A percentile compares a stretch with the other conserved stretches of the same genome.
Conservation (phyloP, 2,797 vertebrate species). For the Eremophila alpestris region DNA sequence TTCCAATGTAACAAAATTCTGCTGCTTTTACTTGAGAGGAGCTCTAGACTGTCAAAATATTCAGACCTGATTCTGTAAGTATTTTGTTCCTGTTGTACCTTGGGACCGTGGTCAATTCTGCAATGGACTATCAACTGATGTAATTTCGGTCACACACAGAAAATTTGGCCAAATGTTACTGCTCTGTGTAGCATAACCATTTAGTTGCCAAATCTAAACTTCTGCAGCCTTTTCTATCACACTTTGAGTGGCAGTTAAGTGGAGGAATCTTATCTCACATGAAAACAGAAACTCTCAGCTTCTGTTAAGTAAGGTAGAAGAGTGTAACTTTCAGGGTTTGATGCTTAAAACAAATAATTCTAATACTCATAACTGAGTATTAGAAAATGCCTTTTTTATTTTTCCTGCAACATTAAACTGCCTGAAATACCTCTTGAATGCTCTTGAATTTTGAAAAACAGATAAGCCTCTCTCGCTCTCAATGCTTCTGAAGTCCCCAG, state of each 20-base stretch:
- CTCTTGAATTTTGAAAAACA: background rate
- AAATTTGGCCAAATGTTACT: background rate
- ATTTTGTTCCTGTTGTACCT: background rate
- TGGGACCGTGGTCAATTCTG: fast-evolving
- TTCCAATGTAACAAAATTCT: background rate
- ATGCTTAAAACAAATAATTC: too few species aligned
- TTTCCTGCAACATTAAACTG: background rate
- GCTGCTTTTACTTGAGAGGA: background rate
- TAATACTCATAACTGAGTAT: background rate
- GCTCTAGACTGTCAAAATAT: background rate
- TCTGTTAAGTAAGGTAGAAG: background rate
- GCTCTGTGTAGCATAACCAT: background rate
- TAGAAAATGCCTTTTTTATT: background rate
- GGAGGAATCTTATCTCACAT: background rate
- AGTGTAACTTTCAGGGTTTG: background rate
- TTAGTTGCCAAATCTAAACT: background rate
- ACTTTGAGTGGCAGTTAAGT: background rate
- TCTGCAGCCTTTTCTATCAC: background rate
- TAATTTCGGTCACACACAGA: background rate
- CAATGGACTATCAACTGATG: background rate
- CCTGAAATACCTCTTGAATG: background rate
- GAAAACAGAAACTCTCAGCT: background rate
- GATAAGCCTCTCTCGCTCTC: background rate
- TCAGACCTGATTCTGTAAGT: background rate
- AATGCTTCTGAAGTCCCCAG: background rate